phyloP scores from a whole-genome alignment of 2,113 vertebrate species.

The Phalacrocorax brasilianus region DNA sequence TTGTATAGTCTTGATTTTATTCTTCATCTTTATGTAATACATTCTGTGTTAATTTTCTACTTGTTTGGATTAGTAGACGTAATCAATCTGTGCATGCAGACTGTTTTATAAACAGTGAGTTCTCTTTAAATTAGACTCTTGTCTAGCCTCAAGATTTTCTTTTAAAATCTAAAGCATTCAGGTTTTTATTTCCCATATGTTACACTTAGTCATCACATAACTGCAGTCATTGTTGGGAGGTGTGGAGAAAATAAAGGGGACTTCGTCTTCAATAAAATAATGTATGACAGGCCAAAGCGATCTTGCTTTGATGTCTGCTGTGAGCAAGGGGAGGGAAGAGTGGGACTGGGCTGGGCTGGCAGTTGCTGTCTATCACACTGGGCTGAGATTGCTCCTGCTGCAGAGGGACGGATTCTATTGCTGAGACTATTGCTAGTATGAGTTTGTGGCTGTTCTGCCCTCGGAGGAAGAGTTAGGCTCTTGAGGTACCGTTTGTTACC shows the following conservation, averaged over 20 bases:
- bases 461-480: not conserved
- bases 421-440: rapidly evolving
- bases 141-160: constrained; percentile 23
- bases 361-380: not conserved
- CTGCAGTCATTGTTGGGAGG: not conserved
- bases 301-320: not conserved
- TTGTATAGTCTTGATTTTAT: constrained; percentile 49
- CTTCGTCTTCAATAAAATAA: not conserved
- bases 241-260: no score
- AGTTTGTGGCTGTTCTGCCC: not conserved
- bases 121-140: constrained; percentile 26
- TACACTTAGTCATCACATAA: not conserved
- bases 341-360: not conserved
- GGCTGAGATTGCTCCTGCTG: not conserved
- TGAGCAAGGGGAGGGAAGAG: not conserved
- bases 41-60: constrained; percentile 15
- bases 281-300: not conserved
- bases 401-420: rapidly evolving
- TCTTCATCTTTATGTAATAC: constrained; percentile 39
- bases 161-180: not conserved
- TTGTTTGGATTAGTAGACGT: constrained; percentile 27
- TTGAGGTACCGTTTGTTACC: not conserved
- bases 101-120: constrained; percentile 38
- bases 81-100: not conserved
- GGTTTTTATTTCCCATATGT: not conserved